Base-by-base conservation (phyloP, 2,797 vertebrate genomes). In the Ctenopoma kingsleyae region DNA sequence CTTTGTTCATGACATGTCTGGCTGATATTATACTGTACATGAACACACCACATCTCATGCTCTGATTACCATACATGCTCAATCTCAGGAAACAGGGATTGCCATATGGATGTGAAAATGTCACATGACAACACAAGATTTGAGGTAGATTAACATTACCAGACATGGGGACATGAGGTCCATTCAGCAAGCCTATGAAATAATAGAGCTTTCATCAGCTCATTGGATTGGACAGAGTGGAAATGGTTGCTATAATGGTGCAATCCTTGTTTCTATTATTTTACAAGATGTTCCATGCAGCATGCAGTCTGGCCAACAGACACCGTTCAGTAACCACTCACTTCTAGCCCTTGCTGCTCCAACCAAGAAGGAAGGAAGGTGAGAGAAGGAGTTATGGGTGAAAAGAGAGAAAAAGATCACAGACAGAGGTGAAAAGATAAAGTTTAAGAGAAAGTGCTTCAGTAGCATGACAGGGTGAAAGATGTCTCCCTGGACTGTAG, bases 281-380 rank as follows among this genome's bases (percentile, higher is more conserved):
- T 50, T 13, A 62, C 63, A 59, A 55, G 59, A 80, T 54, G 13
- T 48, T 4, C 20, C 88, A 91, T 91, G 88, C 85, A 83, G 78
- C 87, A 92, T 91, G 91, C 89, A 85, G 63, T 55, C 79, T 52
- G 73, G 78, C 51, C 8, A 59, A 67, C 40, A 36, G 50, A 70
- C 44, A 76, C 78, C n/a, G 32, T 46, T 76, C 64, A 36, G 75
- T 70, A 83, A 66, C 60, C 93, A 99, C 98, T 99, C 97, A 99
- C 98, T 98, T 99, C 97, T 86, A 98, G 95, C 87, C 96, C 95
- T 95, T 99, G 98, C 98, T 99, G 97, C 96, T 97, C 96, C 94
- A 79, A 82, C 88, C 84, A 87, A 78, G 90, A 83, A 62, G 63
- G 71, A 81, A 80, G 85, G 92, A 91, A 82, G 74, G 52, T 72